Evolutionary conservation across 2,888 invertebrate genomes (phyloP).

Genomic region (Hypomecis punctinalis): DNA sequence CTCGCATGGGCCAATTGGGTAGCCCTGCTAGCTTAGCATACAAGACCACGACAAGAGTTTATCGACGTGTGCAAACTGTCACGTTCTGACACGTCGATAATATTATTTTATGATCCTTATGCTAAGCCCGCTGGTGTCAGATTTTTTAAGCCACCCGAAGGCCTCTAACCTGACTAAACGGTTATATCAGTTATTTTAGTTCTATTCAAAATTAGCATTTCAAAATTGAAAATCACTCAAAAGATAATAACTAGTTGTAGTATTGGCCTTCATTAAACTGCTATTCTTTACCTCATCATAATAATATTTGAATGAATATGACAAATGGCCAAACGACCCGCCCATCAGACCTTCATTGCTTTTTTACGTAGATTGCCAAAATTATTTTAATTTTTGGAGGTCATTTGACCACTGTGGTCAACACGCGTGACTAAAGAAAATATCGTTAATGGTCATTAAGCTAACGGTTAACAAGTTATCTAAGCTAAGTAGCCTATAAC

Average conservation of each 20-base stretch:
- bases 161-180: no score
- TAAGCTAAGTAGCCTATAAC: no score
- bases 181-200: no score
- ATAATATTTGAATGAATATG: slow-evolving; percentile 9
- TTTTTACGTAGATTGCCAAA: slow-evolving; percentile 8
- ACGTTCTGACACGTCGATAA: no score
- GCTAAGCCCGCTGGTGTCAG: no score
- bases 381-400: slow-evolving; percentile 1
- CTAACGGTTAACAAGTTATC: neutral
- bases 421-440: neutral
- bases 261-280: neutral
- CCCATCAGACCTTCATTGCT: slow-evolving; percentile 9
- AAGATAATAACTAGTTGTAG: neutral
- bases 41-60: no score
- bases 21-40: no score
- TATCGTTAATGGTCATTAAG: neutral
- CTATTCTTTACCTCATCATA: neutral
- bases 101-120: no score
- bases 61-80: no score
- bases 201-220: no score
- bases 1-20: no score
- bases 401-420: neutral
- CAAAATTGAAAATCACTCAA: neutral
- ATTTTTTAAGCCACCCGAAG: no score
- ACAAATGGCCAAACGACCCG: slow-evolving; percentile 7